Conservation (phyloP, 2,113 vertebrate species). For the Ciconia boyciana region DNA sequence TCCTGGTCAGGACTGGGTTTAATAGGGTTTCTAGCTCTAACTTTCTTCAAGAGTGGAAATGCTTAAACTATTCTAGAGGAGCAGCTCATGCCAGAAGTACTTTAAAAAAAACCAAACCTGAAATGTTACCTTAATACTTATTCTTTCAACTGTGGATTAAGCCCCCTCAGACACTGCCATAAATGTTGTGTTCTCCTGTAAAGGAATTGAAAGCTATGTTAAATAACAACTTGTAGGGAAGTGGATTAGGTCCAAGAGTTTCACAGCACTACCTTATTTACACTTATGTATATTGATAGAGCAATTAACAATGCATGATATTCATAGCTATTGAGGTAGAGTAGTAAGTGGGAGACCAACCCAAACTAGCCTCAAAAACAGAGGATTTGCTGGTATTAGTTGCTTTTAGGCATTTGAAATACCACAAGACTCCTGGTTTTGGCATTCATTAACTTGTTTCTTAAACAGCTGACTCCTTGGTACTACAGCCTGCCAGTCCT, state of each 20-base stretch:
- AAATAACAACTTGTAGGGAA: background rate
- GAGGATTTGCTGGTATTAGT: background rate
- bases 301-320: background rate
- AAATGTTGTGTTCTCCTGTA: fast-evolving
- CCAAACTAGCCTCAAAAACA: background rate
- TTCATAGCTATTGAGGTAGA: background rate
- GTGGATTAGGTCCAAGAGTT: background rate
- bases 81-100: background rate
- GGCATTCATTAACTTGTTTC: background rate
- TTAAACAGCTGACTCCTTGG: background rate
- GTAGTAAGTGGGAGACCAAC: background rate
- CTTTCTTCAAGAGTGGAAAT: background rate
- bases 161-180: fast-evolving
- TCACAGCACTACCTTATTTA: background rate
- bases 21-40: background rate
- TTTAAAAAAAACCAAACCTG: too few relatives aligned
- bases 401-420: background rate
- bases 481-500: background rate
- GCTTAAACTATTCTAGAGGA: background rate
- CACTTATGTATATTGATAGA: background rate
- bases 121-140: background rate
- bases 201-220: background rate
- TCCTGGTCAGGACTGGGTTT: background rate
- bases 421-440: background rate
- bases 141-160: background rate